Base-by-base conservation (phyloP, 2,797 vertebrate species). In the Sus cebifrons region DNA sequence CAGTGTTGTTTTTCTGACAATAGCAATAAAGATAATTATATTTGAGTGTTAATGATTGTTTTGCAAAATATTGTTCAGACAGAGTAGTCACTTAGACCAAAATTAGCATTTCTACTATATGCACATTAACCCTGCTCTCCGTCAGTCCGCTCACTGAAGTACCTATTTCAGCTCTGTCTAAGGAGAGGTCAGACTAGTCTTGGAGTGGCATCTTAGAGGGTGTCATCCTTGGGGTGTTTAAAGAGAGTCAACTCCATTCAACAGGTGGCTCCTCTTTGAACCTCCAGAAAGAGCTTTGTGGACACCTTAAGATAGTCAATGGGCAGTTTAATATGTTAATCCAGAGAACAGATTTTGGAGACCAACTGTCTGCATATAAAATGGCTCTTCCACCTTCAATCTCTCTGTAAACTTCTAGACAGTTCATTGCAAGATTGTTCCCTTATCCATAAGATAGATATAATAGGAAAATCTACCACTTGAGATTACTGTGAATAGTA, bases 31-130 rank as follows among this genome's bases (percentile, higher is more conserved):
- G 71, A 90, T 82, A 92, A 94, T 97, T 95, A 75, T 92, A 77
- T 94, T 62, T 97, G 88, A 94, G 60, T 88, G 68, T 92, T 96
- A 95, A 90, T 67, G 29, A 64, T 81, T 94, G 68, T 91, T 89
- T 94, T 94, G 73, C 25, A 94, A 95, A 96, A 89, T 56, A 68
- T 44, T 32, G 13, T 94, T 94, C 62, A 88, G 67, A 95, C 60
- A 73, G 23, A 96, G 67, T 87, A 81, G 73, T 86, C 82, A 95
- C 16, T 88, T 52, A 49, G 18, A 60, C 92, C 62, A 81, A 78
- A 92, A 96, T 96, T 89, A 97, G 74, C 86, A 88, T 94, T 92
- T 82, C n/a, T 64, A 49, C 65, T 58, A 20, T 27, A 23, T 32
- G 40, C 29, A 87, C 20, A 27, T 90, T 79, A 89, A 92, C 77